These are phyloP conservation scores for Pollenia labialis DNA, from an alignment of 2,888 invertebrate genomes.

Conservation along the genomic window DNA sequence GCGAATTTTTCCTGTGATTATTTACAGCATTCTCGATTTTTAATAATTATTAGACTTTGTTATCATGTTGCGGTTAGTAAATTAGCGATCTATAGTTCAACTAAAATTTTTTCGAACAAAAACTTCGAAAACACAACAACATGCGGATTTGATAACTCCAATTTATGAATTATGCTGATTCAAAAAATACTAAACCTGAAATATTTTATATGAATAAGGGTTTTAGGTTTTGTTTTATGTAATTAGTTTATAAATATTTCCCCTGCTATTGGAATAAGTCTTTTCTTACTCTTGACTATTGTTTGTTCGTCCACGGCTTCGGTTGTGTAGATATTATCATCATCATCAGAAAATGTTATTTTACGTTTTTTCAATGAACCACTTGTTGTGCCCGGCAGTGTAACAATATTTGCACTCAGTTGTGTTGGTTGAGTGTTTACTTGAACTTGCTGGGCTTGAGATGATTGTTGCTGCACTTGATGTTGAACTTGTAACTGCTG, in stretches of 20 bases:
- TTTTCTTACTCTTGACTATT: slow-evolving; percentile 81
- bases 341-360: slow-evolving; percentile 83
- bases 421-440: slow-evolving; percentile 77
- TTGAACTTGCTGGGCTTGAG: slow-evolving; percentile 72
- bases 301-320: slow-evolving; percentile 83
- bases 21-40: too few species aligned
- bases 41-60: too few species aligned
- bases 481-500: slow-evolving; percentile 81
- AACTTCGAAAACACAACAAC: too few species aligned
- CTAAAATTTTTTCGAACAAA: too few species aligned
- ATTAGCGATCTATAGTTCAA: too few species aligned
- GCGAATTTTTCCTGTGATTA: too few species aligned
- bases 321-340: slow-evolving; percentile 83
- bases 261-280: not conserved
- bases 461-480: slow-evolving; percentile 70
- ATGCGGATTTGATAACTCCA: not conserved
- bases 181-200: not conserved
- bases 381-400: slow-evolving; percentile 76
- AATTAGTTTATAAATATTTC: too few species aligned
- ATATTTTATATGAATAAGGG: not conserved
- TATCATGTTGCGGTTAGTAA: too few species aligned
- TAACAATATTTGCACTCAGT: slow-evolving; percentile 77
- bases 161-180: not conserved
- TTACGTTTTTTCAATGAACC: slow-evolving; percentile 81
- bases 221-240: too few species aligned